Conservation (phyloP, 2,888 invertebrate genomes). For the Luperina testacea region DNA sequence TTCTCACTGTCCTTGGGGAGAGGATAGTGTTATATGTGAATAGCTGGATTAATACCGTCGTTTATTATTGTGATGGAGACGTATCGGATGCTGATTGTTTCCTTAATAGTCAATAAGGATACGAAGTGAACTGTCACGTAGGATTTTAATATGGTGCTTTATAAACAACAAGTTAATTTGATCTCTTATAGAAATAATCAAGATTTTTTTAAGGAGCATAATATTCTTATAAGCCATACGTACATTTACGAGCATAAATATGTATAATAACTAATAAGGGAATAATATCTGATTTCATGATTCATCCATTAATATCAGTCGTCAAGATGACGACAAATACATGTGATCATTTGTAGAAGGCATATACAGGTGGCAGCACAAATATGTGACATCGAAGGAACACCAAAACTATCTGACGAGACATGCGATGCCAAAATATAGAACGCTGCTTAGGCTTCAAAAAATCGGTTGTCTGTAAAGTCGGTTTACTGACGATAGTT, state of each 20-base stretch:
- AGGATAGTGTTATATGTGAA: constrained; percentile 68
- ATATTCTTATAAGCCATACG: constrained; percentile 1
- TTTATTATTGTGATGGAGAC: constrained; percentile 49
- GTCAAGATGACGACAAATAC: background rate
- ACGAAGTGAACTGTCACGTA: background rate
- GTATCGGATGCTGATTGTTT: constrained; percentile 54
- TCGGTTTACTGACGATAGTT: too few relatives aligned
- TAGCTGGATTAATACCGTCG: constrained; percentile 55
- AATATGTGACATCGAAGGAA: background rate
- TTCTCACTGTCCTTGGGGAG: constrained; percentile 80
- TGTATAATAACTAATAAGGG: background rate
- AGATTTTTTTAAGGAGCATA: background rate
- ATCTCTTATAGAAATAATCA: background rate
- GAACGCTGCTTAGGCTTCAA: background rate
- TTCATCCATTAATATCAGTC: background rate
- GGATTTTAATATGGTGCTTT: constrained; percentile 29
- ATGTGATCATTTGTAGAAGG: background rate
- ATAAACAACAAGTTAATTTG: constrained; percentile 1
- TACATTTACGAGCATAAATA: background rate
- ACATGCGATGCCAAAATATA: background rate
- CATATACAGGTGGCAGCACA: background rate
- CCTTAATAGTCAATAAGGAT: constrained; percentile 26
- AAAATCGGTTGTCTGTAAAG: too few relatives aligned
- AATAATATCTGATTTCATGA: background rate
- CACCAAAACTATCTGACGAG: background rate